Conservation (phyloP, 2,113 vertebrate genomes). For the Tragelaphus buxtoni region DNA sequence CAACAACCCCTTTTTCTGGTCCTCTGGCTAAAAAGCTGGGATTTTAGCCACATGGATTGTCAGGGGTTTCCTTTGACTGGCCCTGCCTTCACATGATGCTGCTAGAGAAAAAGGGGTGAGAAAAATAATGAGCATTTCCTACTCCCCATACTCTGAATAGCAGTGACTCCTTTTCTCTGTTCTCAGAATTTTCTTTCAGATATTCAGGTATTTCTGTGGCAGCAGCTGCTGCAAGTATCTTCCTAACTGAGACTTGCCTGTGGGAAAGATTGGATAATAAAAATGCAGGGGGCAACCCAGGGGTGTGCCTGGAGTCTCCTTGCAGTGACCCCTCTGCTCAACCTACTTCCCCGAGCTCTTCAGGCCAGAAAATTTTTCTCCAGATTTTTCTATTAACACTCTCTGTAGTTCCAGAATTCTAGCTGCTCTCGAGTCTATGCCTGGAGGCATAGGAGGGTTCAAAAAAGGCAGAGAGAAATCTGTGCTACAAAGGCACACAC, state of each 20-base stretch:
- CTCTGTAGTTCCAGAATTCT: neutral
- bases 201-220: neutral
- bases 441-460: neutral
- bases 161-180: neutral
- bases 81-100: neutral
- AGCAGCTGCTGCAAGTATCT: neutral
- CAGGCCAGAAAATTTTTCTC: neutral
- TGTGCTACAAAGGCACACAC: neutral
- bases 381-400: accelerated
- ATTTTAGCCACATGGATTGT: neutral
- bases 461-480: neutral
- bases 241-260: neutral
- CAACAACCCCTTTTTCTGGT: neutral
- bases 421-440: neutral
- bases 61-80: neutral
- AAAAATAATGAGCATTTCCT: neutral
- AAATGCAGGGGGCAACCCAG: neutral
- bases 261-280: neutral
- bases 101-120: neutral
- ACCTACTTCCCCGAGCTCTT: neutral
- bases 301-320: neutral
- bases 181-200: neutral
- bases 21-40: neutral
- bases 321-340: neutral
- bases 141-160: neutral